Evolutionary conservation across 2,888 invertebrate species (phyloP).

Genomic region (Pilophorus perplexus): DNA sequence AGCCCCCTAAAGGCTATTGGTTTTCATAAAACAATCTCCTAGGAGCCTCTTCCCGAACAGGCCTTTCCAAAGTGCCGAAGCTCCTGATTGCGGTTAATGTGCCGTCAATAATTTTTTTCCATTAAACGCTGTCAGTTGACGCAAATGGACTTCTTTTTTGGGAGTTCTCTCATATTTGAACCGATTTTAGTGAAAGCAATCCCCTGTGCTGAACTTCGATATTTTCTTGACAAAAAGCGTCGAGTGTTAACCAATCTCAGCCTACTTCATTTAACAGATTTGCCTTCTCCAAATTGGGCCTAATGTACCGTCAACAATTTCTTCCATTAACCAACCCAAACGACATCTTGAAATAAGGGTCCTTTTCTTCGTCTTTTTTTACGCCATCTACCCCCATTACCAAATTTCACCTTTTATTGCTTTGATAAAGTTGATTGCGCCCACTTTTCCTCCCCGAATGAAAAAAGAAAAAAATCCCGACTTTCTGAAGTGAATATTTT

Average conservation of each 20-base stretch:
- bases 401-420: constrained; percentile 27
- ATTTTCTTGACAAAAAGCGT: too few relatives aligned
- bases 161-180: too few relatives aligned
- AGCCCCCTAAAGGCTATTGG: constrained; percentile 14
- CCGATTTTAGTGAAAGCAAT: too few relatives aligned
- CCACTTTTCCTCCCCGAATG: neutral
- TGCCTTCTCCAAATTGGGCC: too few relatives aligned
- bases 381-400: constrained; percentile 9
- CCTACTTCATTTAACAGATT: too few relatives aligned
- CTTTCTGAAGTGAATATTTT: constrained; percentile 22
- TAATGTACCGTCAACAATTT: constrained; percentile 39
- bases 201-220: too few relatives aligned
- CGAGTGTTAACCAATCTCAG: too few relatives aligned
- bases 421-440: constrained; percentile 17
- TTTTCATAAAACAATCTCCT: constrained; percentile 27
- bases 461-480: neutral
- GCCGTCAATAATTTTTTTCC: constrained; percentile 36
- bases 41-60: neutral
- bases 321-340: constrained; percentile 30
- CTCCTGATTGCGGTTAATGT: constrained; percentile 36
- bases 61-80: constrained; percentile 13
- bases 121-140: too few relatives aligned
- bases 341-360: constrained; percentile 31
- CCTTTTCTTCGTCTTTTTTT: neutral
- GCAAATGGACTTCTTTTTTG: too few relatives aligned